Evolutionary conservation across 1,140 invertebrate species (phyloP).

Genomic region (Drosophila teissieri): DNA sequence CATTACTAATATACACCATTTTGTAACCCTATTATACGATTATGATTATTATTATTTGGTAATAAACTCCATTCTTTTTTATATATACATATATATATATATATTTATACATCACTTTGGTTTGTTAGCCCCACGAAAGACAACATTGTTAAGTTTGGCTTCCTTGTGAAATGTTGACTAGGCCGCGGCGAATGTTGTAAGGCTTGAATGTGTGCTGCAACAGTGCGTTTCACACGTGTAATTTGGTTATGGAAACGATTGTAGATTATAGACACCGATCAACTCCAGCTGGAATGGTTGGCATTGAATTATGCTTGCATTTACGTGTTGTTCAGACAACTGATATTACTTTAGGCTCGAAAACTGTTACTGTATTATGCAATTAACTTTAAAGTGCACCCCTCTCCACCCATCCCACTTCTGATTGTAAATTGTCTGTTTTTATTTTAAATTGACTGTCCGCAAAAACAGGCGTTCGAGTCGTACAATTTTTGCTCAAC

Average conservation of each 20-base stretch:
- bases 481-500: background rate
- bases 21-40: conserved; percentile 44
- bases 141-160: conserved; percentile 23
- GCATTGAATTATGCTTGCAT: conserved; percentile 19
- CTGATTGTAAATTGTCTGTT: conserved; percentile 2
- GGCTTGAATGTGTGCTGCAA: background rate
- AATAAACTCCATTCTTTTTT: conserved; percentile 50
- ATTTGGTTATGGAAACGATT: background rate
- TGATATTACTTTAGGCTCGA: conserved; percentile 12
- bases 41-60: conserved; percentile 50
- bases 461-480: background rate
- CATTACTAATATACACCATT: conserved; percentile 32
- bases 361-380: background rate
- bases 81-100: background rate
- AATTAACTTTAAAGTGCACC: background rate
- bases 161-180: conserved; percentile 1
- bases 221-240: conserved; percentile 20
- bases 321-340: conserved; percentile 2
- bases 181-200: background rate
- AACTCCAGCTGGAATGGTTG: background rate
- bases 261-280: background rate
- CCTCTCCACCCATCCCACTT: too few relatives aligned
- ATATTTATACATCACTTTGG: conserved; percentile 9
- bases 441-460: background rate
- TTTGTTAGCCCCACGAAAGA: conserved; percentile 15